phyloP scores from a whole-genome alignment of 30 jellyfish, hydroid and myxozoan species.

The Cassiopea andromeda region DNA sequence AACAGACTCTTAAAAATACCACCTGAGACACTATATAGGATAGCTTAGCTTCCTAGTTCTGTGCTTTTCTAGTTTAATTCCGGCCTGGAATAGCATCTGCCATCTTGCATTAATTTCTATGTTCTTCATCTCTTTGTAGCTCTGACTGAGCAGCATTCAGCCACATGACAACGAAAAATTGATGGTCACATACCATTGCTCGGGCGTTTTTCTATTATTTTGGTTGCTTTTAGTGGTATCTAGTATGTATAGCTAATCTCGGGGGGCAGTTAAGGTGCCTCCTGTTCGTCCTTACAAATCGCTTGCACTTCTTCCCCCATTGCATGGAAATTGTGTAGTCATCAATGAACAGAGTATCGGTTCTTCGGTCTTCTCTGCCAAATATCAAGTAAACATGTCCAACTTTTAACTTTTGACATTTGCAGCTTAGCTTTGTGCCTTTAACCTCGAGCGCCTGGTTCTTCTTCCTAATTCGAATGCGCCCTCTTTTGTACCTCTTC shows the following conservation, averaged over 20 bases:
- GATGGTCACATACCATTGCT: background rate
- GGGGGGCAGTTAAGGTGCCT: constrained; percentile 83
- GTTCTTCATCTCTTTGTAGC: background rate
- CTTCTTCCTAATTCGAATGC: constrained; percentile 68
- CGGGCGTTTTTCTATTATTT: background rate
- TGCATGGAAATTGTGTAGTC: constrained; percentile 76
- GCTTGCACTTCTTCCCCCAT: constrained; percentile 80
- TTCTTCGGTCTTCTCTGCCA: constrained; percentile 86
- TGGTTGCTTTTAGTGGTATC: constrained; percentile 28
- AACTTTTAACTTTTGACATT: constrained; percentile 62
- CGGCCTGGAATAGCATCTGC: background rate
- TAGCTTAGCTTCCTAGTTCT: background rate
- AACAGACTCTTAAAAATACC: no score
- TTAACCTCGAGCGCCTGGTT: constrained; percentile 74
- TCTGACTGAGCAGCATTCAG: background rate
- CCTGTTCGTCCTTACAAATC: constrained; percentile 75
- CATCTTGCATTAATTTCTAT: background rate
- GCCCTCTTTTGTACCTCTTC: constrained; percentile 79
- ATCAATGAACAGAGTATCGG: constrained; percentile 75
- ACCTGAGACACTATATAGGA: background rate
- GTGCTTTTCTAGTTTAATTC: background rate
- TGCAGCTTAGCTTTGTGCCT: constrained; percentile 76
- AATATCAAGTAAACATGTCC: constrained; percentile 75
- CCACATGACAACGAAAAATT: background rate
- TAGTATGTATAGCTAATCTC: constrained; percentile 71